Evolutionary conservation across 2,797 vertebrate species (phyloP).

Genomic region (Xenopus petersii): DNA sequence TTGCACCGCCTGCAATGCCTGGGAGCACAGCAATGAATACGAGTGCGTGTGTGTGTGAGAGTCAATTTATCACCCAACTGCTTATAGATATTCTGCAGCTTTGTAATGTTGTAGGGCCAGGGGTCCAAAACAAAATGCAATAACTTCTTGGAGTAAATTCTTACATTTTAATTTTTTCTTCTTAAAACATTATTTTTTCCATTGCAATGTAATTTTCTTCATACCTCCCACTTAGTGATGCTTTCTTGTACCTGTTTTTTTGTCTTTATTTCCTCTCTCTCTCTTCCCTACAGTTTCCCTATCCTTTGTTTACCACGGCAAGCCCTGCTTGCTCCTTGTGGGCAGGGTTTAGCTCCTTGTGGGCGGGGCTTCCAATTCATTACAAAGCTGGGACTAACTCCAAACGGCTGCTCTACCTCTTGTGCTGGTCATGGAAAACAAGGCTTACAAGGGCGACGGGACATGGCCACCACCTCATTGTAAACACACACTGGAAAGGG

Average conservation of each 20-base stretch:
- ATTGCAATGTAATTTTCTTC: no score
- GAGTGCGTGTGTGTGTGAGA: neutral
- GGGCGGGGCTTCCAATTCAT: neutral
- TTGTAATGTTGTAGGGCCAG: no score
- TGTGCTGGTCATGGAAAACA: constrained; percentile 65
- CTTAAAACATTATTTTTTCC: no score
- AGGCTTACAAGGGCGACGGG: constrained; percentile 67
- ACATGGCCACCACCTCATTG: constrained; percentile 56
- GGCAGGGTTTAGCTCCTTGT: constrained; percentile 24
- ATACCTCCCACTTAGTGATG: no score
- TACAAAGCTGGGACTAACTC: constrained; percentile 28
- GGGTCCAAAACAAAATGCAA: no score
- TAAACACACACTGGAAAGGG: constrained; percentile 69
- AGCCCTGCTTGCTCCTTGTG: constrained; percentile 33
- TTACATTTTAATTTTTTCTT: no score
- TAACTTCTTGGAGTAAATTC: no score
- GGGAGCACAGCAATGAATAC: constrained; percentile 14
- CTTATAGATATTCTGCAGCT: no score
- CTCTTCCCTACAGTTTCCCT: constrained; percentile 6
- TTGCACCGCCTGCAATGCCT: constrained; percentile 30
- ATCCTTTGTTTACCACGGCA: neutral
- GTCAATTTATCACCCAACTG: no score
- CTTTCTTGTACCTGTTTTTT: no score
- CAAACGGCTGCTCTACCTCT: neutral
- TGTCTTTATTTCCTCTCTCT: constrained; percentile 53